Evolutionary conservation across 2,797 vertebrate genomes (phyloP).

Genomic region (Gambelia wislizenii): DNA sequence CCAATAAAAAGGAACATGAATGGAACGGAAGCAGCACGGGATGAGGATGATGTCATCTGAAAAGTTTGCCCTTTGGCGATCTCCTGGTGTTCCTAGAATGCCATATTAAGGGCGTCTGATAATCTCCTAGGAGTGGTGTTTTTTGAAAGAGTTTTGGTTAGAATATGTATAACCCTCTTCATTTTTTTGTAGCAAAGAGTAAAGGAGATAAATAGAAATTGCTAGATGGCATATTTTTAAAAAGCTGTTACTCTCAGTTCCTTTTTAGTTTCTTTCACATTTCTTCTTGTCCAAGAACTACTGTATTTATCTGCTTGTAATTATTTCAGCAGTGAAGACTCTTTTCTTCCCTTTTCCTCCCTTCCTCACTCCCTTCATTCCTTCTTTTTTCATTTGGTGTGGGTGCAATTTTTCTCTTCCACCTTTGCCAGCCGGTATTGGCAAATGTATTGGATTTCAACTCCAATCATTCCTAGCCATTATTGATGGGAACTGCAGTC

Average conservation of each 20-base stretch:
- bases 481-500: no score
- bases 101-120: no score
- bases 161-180: conserved; percentile 11
- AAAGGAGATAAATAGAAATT: conserved; percentile 29
- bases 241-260: accelerated
- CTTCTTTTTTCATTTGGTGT: no score
- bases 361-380: not conserved
- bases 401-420: not conserved
- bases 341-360: not conserved
- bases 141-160: conserved; percentile 38
- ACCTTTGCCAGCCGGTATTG: not conserved
- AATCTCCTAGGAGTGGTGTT: not conserved
- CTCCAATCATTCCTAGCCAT: not conserved
- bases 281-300: not conserved
- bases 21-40: no score
- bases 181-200: not conserved
- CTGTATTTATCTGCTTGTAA: accelerated
- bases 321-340: not conserved
- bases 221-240: not conserved
- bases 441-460: not conserved
- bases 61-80: no score
- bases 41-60: no score
- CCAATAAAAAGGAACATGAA: no score
- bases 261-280: accelerated
- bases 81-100: no score